Evolutionary conservation across 2,797 vertebrate species (phyloP), one percentile per base, ranked within the genome.

Genomic region (Trachurus trachurus): DNA sequence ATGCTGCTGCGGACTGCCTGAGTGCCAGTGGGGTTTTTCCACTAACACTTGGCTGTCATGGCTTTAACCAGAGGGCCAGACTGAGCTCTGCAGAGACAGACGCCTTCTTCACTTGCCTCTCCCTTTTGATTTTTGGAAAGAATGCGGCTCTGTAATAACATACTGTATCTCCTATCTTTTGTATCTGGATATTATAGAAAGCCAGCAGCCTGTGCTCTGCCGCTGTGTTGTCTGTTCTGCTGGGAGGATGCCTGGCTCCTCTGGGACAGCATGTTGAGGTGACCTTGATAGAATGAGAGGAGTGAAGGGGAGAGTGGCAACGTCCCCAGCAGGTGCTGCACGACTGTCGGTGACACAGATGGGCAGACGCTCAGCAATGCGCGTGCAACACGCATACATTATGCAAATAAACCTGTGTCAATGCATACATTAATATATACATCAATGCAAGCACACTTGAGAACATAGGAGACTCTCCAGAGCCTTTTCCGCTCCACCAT

Each of bases 21-120:
- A 80, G 80, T 86, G 88, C 86, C 88, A 88, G 73, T 87, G 79
- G 89, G 82, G 54, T 86, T 92, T 92, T 93, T 90, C 92, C 91
- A 91, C 88, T 88, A 76, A 88, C 83, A 85, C 84, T 91, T 82
- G 78, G 75, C 86, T 88, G 82, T 90, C 82, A 80, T 80, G 77
- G 80, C 81, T 88, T 82, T 64, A 80, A 85, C 82, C 87, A 84
- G 68, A 83, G 59, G 54, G 71, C 77, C 75, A 76, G 84, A 76
- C 78, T 62, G 75, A 70, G 76, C 74, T 71, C 59, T 80, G 77
- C 61, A 69, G 71, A 86, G 84, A 89, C 75, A 80, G 72, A 90
- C 84, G 78, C 70, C 83, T 87, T 64, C 83, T 86, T 85, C 72
- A 75, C 63, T 78, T 83, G 81, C 80, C 80, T 82, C 50, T 80